Percentiles rank a stretch among this genome's conserved stretches.
Evolutionary conservation across 2,888 invertebrate species (phyloP).

Genomic region (Eutolmus rufibarbis): DNA sequence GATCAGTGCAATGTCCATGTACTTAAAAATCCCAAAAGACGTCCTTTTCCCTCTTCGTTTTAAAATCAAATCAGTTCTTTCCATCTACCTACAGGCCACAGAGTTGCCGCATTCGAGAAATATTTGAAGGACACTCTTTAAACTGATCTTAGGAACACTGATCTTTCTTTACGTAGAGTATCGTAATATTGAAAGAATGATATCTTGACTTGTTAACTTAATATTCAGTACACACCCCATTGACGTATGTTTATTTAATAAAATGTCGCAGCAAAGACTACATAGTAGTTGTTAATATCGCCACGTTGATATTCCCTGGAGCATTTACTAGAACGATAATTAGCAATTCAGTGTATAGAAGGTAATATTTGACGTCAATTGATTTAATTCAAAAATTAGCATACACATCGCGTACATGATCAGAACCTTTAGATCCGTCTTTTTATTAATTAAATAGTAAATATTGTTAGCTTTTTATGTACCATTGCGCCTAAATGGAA

Average conservation of each 20-base stretch:
- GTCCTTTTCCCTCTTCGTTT: not conserved
- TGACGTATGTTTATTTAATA: conserved; percentile 17
- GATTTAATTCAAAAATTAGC: conserved; percentile 1
- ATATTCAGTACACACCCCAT: not conserved
- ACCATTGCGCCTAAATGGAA: not conserved
- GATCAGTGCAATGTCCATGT: not conserved
- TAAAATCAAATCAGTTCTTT: not conserved
- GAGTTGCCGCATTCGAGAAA: not conserved
- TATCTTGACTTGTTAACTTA: not conserved
- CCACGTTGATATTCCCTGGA: not conserved
- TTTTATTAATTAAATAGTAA: not conserved
- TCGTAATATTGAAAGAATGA: not conserved
- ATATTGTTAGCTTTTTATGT: not conserved
- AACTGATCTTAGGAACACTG: not conserved
- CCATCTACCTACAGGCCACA: not conserved
- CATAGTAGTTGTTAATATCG: not conserved
- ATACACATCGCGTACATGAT: not conserved
- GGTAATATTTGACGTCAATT: conserved; percentile 19
- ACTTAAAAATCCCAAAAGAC: not conserved
- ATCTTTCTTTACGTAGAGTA: not conserved
- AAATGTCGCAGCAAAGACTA: not conserved
- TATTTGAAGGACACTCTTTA: not conserved
- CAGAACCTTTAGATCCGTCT: not conserved
- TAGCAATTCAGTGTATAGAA: conserved; percentile 20
- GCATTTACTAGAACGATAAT: not conserved